Evolutionary conservation across 2,888 invertebrate species (phyloP).

Genomic region (Meloe dianella): DNA sequence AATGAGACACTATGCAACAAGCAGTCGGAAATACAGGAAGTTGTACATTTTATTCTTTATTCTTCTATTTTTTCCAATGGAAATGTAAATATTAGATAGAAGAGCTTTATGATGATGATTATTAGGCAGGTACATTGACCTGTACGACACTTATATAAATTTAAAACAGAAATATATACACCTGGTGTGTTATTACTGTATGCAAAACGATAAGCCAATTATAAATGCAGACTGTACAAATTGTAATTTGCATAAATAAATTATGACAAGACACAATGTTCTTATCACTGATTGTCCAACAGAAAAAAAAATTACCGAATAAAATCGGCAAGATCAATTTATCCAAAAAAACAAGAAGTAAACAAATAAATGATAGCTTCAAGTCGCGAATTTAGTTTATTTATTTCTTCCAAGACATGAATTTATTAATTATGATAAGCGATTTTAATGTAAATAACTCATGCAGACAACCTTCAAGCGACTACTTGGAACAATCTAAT

Average conservation of each 20-base stretch:
- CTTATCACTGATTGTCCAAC: neutral
- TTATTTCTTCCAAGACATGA: no score
- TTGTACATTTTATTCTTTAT: constrained; percentile 15
- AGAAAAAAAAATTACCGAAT: neutral
- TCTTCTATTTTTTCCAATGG: no score
- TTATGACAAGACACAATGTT: constrained; percentile 1
- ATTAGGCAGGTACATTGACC: constrained; percentile 24
- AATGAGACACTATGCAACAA: constrained; percentile 23
- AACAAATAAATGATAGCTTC: no score
- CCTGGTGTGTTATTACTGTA: constrained; percentile 23
- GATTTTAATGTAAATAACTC: neutral
- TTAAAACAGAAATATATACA: constrained; percentile 4
- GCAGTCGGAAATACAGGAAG: constrained; percentile 29
- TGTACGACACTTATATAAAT: neutral
- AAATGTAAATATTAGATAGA: constrained; percentile 28
- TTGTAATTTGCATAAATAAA: neutral
- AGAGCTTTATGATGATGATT: constrained; percentile 21
- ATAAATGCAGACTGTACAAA: constrained; percentile 3
- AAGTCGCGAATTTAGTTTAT: no score
- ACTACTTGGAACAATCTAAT: no score
- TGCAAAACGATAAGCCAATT: constrained; percentile 7
- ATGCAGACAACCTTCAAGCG: neutral
- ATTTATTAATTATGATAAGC: neutral
- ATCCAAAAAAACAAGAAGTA: no score
- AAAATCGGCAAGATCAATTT: neutral